These are phyloP conservation scores for Salmo trutta DNA, from an alignment of 2,797 vertebrate genomes.

Conservation along the genomic window DNA sequence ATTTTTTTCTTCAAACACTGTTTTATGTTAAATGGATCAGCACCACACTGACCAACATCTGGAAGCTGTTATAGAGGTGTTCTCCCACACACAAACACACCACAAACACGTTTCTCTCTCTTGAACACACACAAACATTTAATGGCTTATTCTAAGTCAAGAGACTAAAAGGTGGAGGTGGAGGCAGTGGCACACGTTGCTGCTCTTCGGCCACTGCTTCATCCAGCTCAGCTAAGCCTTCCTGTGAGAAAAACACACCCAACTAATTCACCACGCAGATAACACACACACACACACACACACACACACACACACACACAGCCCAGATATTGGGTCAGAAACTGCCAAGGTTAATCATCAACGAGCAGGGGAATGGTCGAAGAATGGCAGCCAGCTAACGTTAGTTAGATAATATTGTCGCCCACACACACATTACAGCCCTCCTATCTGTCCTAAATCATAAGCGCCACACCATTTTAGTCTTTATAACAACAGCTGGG, in stretches of 20 bases:
- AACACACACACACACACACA: slow-evolving; percentile 29
- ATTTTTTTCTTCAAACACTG: not conserved
- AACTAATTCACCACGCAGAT: slow-evolving; percentile 31
- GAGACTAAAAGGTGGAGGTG: not conserved
- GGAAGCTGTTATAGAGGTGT: not conserved
- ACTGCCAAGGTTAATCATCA: slow-evolving; percentile 53
- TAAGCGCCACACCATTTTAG: not conserved
- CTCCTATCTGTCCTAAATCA: slow-evolving; percentile 10
- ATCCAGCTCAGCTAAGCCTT: slow-evolving; percentile 25
- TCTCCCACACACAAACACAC: not conserved
- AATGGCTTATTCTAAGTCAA: not conserved
- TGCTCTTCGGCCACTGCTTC: not conserved
- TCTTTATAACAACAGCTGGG: not conserved
- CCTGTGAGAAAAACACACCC: slow-evolving; percentile 1
- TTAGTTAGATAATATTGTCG: not conserved
- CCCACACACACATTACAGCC: not conserved
- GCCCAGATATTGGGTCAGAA: not conserved
- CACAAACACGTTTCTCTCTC: not conserved
- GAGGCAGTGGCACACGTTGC: slow-evolving; percentile 21
- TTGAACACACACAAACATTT: too few relatives aligned
- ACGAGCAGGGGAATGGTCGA: slow-evolving; percentile 29
- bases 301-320: slow-evolving; percentile 31
- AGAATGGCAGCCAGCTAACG: not conserved
- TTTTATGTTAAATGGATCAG: not conserved
- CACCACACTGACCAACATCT: not conserved